phyloP scores from a whole-genome alignment of 2,797 vertebrate species.

The Sphenodon punctatus region DNA sequence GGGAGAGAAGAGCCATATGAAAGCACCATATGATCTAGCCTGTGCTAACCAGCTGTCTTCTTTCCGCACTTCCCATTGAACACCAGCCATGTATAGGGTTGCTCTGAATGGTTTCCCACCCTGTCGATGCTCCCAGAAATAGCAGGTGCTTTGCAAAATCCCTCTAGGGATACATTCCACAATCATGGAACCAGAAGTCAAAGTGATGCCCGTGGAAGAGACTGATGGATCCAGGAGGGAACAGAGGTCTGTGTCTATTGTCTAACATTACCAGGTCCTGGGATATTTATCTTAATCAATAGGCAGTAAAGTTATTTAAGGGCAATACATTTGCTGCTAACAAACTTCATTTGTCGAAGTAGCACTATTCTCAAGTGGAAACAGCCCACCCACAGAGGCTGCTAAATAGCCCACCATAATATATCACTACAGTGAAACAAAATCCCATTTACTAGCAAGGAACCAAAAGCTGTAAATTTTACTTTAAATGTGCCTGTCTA shows the following conservation, averaged over 20 bases:
- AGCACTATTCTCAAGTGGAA: conserved; percentile 26
- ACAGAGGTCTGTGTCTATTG: background rate
- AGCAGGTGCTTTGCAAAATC: background rate
- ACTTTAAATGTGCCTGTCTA: conserved; percentile 32
- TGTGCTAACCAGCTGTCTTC: too few relatives aligned
- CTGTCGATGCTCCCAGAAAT: too few relatives aligned
- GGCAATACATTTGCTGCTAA: background rate
- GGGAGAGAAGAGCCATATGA: too few relatives aligned
- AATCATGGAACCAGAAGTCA: background rate
- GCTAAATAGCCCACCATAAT: background rate
- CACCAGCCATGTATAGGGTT: too few relatives aligned
- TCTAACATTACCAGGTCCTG: background rate
- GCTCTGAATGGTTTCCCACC: too few relatives aligned
- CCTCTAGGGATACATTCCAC: background rate
- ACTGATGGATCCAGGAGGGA: background rate
- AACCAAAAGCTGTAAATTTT: conserved; percentile 36
- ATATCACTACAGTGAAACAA: conserved; percentile 8
- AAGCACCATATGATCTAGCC: too few relatives aligned
- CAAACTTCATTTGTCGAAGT: conserved; percentile 23
- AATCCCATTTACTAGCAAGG: conserved; percentile 31
- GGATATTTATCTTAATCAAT: conserved; percentile 48
- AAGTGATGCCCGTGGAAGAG: background rate
- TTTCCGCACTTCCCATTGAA: too few relatives aligned
- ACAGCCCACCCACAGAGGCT: conserved; percentile 22
- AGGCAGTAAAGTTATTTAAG: conserved; percentile 25